Percentiles rank a stretch among this genome's conserved stretches.
Conservation (phyloP, 2,888 invertebrate genomes). For the Rapana venosa region DNA sequence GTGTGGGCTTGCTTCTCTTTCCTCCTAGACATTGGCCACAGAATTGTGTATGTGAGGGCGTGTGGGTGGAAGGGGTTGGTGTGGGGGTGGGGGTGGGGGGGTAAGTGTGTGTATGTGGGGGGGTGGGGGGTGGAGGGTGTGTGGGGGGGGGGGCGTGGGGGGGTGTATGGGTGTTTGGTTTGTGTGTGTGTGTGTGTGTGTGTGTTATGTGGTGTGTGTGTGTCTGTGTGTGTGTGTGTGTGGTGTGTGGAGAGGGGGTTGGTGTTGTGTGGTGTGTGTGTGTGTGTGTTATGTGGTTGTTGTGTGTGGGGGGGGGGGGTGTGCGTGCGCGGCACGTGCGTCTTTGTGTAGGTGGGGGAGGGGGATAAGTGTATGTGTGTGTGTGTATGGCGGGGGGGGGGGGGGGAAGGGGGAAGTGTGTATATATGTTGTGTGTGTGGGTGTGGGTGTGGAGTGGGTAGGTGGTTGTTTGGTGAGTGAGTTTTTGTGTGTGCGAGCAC, state of each 20-base stretch:
- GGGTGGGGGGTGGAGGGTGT: neutral
- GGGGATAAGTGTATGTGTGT: no score
- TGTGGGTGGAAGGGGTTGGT: neutral
- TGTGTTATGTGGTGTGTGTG: neutral
- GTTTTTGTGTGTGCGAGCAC: no score
- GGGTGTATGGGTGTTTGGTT: neutral
- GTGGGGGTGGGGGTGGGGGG: neutral
- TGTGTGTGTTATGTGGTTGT: neutral
- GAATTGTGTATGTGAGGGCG: neutral
- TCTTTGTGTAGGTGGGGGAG: no score
- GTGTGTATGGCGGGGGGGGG: no score
- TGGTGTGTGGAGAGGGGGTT: neutral
- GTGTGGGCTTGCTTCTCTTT: neutral
- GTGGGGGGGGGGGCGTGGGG: neutral
- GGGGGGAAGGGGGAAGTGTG: no score
- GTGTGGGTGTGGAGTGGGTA: no score
- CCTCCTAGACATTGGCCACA: neutral
- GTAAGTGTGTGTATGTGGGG: neutral
- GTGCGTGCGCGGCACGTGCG: no score
- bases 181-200: neutral
- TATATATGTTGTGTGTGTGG: no score
- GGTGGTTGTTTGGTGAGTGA: no score
- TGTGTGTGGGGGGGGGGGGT: no score
- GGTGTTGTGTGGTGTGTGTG: neutral
- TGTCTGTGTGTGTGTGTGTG: neutral